Evolutionary conservation across 1,140 invertebrate species (phyloP).

Genomic region (Thaumatotibia leucotreta): DNA sequence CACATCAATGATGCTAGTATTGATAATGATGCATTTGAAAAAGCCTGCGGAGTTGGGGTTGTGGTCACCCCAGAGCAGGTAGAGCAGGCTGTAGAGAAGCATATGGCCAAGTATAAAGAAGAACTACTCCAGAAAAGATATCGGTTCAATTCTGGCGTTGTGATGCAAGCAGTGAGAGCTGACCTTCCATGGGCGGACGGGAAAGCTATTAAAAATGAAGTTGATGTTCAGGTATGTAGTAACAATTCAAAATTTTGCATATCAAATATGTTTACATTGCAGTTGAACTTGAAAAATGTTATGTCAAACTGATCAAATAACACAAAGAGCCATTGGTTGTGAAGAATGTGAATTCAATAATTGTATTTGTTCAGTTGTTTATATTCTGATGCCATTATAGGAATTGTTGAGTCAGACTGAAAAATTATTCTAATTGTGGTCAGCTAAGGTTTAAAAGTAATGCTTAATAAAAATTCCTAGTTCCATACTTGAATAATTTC

Average conservation of each 20-base stretch:
- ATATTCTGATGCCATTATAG: neutral
- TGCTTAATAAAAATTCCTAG: too few relatives aligned
- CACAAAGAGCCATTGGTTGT: neutral
- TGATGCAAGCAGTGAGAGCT: slow-evolving; percentile 91
- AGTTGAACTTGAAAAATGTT: neutral
- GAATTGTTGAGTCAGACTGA: too few relatives aligned
- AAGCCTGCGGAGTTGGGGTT: slow-evolving; percentile 92
- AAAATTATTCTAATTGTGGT: too few relatives aligned
- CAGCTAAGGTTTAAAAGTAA: too few relatives aligned
- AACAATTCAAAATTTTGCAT: neutral
- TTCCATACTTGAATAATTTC: too few relatives aligned
- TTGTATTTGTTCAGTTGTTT: neutral
- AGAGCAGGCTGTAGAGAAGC: slow-evolving; percentile 86
- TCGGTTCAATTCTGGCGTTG: slow-evolving; percentile 88
- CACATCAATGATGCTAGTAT: slow-evolving; percentile 79
- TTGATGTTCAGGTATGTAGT: slow-evolving; percentile 84
- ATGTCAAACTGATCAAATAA: neutral
- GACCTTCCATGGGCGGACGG: slow-evolving; percentile 96
- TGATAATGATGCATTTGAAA: slow-evolving; percentile 85
- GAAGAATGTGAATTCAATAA: neutral
- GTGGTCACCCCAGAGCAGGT: slow-evolving; percentile 87
- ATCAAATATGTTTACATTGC: neutral
- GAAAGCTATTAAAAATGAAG: slow-evolving; percentile 94
- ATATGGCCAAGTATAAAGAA: slow-evolving; percentile 80
- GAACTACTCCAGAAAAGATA: slow-evolving; percentile 91